These are phyloP conservation scores for Entosphenus tridentatus DNA, from an alignment of 2,113 vertebrate species.

Conservation along the genomic window DNA sequence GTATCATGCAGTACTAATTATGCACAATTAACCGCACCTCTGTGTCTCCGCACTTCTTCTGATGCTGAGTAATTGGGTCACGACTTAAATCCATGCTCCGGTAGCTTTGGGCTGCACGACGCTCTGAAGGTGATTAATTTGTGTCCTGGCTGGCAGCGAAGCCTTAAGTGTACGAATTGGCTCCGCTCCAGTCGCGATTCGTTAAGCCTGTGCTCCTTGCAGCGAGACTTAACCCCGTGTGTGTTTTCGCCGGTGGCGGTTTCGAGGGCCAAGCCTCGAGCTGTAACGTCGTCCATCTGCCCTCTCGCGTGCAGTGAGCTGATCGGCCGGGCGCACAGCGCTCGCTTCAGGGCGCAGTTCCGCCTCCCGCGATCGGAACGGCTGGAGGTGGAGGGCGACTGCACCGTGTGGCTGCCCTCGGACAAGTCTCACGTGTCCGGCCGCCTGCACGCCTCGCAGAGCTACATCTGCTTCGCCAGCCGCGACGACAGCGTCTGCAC, in stretches of 20 bases:
- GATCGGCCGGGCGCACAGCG: conserved; percentile 53
- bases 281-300: neutral
- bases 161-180: too few species aligned
- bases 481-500: conserved; percentile 48
- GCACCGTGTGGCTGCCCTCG: conserved; percentile 71
- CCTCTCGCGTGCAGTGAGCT: conserved; percentile 33
- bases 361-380: conserved; percentile 48
- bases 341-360: conserved; percentile 73
- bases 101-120: too few species aligned
- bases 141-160: too few species aligned
- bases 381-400: conserved; percentile 37
- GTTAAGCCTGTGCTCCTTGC: neutral
- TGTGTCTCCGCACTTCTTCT: too few species aligned
- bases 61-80: too few species aligned
- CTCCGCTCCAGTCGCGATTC: too few species aligned
- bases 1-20: too few species aligned
- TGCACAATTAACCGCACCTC: too few species aligned
- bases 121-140: too few species aligned
- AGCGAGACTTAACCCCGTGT: neutral
- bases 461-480: conserved; percentile 70
- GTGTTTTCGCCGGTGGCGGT: neutral
- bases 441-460: conserved; percentile 54
- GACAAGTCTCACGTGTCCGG: conserved; percentile 60
- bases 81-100: too few species aligned
- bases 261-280: too few species aligned